phyloP scores from a whole-genome alignment of 2,888 invertebrate species.

The Catocala sponsa region DNA sequence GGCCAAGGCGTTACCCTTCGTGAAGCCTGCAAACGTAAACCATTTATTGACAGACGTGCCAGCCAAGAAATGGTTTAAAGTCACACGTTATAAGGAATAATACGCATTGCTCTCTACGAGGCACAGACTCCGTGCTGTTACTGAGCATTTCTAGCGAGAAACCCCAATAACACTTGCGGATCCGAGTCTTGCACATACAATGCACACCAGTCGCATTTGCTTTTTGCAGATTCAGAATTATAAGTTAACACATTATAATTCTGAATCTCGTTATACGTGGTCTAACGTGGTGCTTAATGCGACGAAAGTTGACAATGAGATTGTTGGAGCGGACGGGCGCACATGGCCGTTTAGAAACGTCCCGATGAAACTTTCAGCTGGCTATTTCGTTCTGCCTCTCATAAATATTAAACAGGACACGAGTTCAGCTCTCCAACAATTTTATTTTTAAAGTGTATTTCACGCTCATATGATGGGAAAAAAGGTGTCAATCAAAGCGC shows the following conservation, averaged over 20 bases:
- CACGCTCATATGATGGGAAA: slow-evolving; percentile 48
- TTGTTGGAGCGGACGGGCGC: slow-evolving; percentile 49
- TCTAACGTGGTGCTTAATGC: slow-evolving; percentile 43
- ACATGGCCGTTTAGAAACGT: slow-evolving; percentile 60
- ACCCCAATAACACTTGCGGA: too few species aligned
- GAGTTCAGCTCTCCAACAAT: slow-evolving; percentile 57
- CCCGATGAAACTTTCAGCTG: slow-evolving; percentile 66
- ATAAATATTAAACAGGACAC: slow-evolving; percentile 72
- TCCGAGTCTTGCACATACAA: too few species aligned
- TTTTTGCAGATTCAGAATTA: not conserved
- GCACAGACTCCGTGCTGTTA: too few species aligned
- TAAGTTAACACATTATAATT: slow-evolving; percentile 14
- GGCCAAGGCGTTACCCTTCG: too few species aligned
- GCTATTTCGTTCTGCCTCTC: slow-evolving; percentile 61
- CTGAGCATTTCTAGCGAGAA: too few species aligned
- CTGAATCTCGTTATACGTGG: slow-evolving; percentile 21
- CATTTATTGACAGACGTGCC: too few species aligned
- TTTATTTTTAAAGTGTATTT: slow-evolving; percentile 62
- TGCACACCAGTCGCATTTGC: too few species aligned
- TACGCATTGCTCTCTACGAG: too few species aligned
- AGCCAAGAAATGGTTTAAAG: too few species aligned
- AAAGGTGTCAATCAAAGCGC: slow-evolving; percentile 43
- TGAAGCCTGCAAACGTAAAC: too few species aligned
- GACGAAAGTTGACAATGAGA: slow-evolving; percentile 63
- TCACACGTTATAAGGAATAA: too few species aligned